phyloP scores from a whole-genome alignment of 2,113 vertebrate species.

The Calyptommatus sinebrachiatus region DNA sequence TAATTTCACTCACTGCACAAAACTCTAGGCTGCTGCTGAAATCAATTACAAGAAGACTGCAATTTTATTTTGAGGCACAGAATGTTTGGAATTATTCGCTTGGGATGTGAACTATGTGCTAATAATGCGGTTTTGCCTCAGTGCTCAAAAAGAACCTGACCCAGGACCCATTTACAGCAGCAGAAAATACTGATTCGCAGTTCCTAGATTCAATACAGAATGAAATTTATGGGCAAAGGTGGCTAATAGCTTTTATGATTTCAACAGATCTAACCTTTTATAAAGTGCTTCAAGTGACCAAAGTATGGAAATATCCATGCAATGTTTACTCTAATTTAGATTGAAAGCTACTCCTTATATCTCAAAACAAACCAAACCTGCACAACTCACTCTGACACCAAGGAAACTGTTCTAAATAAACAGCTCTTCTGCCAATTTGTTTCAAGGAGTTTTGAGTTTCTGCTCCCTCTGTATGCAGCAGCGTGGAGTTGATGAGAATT shows the following conservation, averaged over 20 bases:
- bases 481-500: conserved; percentile 19
- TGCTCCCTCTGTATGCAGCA: conserved; percentile 11
- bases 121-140: conserved; percentile 60
- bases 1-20: neutral
- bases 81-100: conserved; percentile 56
- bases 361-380: neutral
- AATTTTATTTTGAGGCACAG: conserved; percentile 17
- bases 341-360: conserved; percentile 4
- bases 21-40: neutral
- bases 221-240: conserved; percentile 41
- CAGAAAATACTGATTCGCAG: conserved; percentile 4
- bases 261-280: fast-evolving
- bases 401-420: conserved; percentile 30
- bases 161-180: neutral
- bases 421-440: conserved; percentile 14
- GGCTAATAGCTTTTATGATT: neutral
- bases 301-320: neutral
- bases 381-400: neutral
- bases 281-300: conserved; percentile 5
- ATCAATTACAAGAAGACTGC: neutral
- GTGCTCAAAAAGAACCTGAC: conserved; percentile 19
- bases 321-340: conserved; percentile 18
- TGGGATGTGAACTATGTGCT: conserved; percentile 49
- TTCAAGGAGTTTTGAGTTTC: conserved; percentile 28
- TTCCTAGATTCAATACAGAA: conserved; percentile 43